Evolutionary conservation across 2,113 vertebrate genomes (phyloP).

Genomic region (Tamias sibiricus): DNA sequence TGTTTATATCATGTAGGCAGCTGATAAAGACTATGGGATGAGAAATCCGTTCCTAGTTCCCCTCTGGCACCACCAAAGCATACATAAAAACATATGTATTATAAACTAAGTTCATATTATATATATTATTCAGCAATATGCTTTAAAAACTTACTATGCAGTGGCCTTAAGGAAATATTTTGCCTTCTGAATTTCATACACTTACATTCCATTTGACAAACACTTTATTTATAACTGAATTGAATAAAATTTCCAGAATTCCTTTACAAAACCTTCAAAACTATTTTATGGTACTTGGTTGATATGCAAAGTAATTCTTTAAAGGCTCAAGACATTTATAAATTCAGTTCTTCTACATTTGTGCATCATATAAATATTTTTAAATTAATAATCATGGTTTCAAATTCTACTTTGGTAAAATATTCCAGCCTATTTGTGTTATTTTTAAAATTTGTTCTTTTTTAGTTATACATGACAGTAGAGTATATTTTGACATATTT

Average conservation of each 20-base stretch:
- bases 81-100: background rate
- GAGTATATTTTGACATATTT: too few relatives aligned
- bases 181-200: background rate
- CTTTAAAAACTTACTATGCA: background rate
- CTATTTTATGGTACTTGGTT: background rate
- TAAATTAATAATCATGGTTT: background rate
- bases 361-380: background rate
- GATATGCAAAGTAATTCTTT: background rate
- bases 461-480: too few relatives aligned
- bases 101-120: background rate
- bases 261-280: background rate
- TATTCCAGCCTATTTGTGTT: background rate
- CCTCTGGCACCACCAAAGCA: background rate
- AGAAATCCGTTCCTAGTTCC: background rate
- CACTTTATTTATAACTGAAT: background rate
- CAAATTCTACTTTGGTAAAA: constrained; percentile 26
- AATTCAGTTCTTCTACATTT: background rate
- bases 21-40: background rate
- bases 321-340: background rate
- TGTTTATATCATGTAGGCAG: background rate
- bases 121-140: background rate
- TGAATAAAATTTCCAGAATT: background rate
- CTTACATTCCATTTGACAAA: background rate
- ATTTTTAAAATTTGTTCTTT: too few relatives aligned
- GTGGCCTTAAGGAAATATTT: background rate